phyloP scores from a whole-genome alignment of 2,888 invertebrate genomes.

The Tridacna crocea region DNA sequence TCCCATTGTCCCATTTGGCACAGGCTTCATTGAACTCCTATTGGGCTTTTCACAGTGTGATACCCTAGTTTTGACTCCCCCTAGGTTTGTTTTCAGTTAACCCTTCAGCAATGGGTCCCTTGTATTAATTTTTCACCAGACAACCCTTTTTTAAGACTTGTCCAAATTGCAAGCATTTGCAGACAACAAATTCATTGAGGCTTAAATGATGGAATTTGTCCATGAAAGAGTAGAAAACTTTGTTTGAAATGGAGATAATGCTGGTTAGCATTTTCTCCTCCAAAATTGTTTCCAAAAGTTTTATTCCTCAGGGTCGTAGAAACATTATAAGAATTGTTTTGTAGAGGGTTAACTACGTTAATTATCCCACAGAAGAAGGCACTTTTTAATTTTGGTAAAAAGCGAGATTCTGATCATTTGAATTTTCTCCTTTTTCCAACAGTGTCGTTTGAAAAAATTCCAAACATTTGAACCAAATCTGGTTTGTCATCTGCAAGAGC shows the following conservation, averaged over 20 bases:
- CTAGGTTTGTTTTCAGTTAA: background rate
- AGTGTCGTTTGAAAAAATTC: no score
- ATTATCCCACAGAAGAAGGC: no score
- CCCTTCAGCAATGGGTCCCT: background rate
- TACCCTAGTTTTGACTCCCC: conserved; percentile 14
- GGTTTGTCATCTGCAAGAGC: no score
- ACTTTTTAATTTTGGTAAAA: no score
- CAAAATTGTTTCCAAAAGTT: background rate
- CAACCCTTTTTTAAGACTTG: background rate
- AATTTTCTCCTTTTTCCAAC: no score
- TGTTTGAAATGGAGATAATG: background rate
- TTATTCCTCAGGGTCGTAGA: background rate
- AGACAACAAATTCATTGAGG: no score
- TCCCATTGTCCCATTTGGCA: conserved; percentile 41
- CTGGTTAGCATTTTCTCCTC: background rate
- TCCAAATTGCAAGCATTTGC: no score
- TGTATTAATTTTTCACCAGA: background rate
- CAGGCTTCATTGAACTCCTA: conserved; percentile 51
- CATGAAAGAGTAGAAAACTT: background rate
- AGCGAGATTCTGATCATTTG: no score
- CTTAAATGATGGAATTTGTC: background rate
- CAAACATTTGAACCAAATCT: no score
- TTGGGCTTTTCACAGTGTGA: conserved; percentile 40
- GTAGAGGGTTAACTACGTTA: background rate
- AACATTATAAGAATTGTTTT: background rate